phyloP scores from a whole-genome alignment of 2,888 invertebrate species.

The Catocala fraxini region DNA sequence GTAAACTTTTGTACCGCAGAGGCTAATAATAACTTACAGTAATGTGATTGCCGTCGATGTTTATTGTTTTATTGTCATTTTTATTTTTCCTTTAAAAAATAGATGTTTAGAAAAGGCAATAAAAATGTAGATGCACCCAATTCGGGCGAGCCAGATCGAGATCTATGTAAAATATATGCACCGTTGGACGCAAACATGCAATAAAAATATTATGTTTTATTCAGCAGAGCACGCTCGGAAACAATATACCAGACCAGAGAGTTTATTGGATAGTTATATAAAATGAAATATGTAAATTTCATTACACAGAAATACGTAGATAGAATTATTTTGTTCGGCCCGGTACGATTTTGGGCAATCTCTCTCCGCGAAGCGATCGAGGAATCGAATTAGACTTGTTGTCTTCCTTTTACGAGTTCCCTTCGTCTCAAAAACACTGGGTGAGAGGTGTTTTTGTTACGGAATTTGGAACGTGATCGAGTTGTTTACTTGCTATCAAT shows the following conservation, averaged over 20 bases:
- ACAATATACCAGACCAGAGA: conserved; percentile 71
- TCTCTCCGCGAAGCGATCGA: conserved; percentile 21
- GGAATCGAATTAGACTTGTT: conserved; percentile 22
- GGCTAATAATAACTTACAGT: conserved; percentile 26
- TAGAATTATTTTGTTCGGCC: conserved; percentile 42
- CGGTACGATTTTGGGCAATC: conserved; percentile 39
- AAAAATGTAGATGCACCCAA: conserved; percentile 76
- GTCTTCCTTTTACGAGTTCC: conserved; percentile 21
- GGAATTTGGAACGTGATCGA: conserved; percentile 23
- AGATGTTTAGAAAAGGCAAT: conserved; percentile 52
- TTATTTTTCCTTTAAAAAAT: conserved; percentile 25
- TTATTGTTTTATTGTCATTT: conserved; percentile 19
- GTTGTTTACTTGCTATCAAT: conserved; percentile 24
- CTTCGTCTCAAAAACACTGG: conserved; percentile 17
- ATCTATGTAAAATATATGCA: conserved; percentile 82
- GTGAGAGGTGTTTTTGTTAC: conserved; percentile 16
- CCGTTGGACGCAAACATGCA: conserved; percentile 73
- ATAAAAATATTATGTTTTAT: conserved; percentile 82
- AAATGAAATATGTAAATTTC: conserved; percentile 60
- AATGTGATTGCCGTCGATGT: conserved; percentile 27
- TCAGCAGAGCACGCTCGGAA: conserved; percentile 72
- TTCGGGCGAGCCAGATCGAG: conserved; percentile 57
- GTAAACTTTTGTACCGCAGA: conserved; percentile 13
- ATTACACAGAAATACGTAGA: conserved; percentile 43
- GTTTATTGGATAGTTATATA: conserved; percentile 69